Evolutionary conservation across 2,113 vertebrate genomes (phyloP).

Genomic region (Hoplias malabaricus): DNA sequence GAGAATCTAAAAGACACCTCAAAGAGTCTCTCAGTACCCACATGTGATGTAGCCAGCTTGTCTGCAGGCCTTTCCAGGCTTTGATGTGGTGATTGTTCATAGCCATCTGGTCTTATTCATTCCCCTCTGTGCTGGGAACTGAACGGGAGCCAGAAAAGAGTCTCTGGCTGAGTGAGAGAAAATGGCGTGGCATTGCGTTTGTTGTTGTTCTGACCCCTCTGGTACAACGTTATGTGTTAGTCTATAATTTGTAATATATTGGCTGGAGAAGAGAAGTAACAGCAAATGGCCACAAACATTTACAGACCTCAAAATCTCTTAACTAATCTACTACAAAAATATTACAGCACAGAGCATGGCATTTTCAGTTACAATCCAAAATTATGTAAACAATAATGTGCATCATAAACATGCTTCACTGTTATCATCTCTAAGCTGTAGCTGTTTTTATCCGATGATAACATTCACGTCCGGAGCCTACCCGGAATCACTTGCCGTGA

Average conservation of each 20-base stretch:
- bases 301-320: no score
- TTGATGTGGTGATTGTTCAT: conserved; percentile 18
- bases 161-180: background rate
- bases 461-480: no score
- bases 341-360: no score
- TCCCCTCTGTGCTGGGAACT: background rate
- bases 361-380: no score
- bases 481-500: no score
- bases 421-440: no score
- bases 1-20: background rate
- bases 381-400: no score
- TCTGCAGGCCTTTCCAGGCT: background rate
- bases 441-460: no score
- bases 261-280: background rate
- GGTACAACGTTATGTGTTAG: background rate
- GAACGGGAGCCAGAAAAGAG: conserved; percentile 21
- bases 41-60: conserved; percentile 15
- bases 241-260: background rate
- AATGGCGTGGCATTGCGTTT: background rate
- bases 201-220: background rate
- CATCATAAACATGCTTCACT: no score
- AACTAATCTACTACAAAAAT: no score
- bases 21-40: conserved; percentile 13
- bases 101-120: conserved; percentile 36
- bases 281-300: background rate